Conservation (phyloP, 2,113 vertebrate genomes). For the Indicator maculatus region DNA sequence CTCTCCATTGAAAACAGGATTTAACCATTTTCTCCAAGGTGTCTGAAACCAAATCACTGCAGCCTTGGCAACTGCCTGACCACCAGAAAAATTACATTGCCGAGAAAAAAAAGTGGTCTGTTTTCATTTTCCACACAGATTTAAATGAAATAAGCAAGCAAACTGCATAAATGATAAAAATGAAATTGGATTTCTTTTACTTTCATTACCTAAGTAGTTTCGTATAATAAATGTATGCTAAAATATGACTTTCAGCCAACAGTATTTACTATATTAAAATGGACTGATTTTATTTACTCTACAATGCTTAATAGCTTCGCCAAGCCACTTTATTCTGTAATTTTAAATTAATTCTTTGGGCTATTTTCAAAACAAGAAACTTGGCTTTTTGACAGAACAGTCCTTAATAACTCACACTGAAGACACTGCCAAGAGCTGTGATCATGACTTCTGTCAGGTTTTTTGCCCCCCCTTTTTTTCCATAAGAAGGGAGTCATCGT, state of each 20-base stretch:
- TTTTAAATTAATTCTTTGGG: slow-evolving; percentile 3
- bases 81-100: background rate
- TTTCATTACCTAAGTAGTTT: slow-evolving; percentile 39
- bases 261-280: background rate
- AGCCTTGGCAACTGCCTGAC: background rate
- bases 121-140: slow-evolving; percentile 34
- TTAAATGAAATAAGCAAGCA: slow-evolving; percentile 28
- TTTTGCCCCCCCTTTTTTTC: background rate
- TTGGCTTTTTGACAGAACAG: background rate
- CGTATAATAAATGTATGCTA: slow-evolving; percentile 14
- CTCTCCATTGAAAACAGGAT: background rate
- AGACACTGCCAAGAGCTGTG: background rate
- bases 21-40: background rate
- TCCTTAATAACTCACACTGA: background rate
- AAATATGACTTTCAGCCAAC: slow-evolving; percentile 7
- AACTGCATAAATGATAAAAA: slow-evolving; percentile 40
- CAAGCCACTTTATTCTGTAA: slow-evolving; percentile 11
- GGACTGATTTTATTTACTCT: slow-evolving; percentile 29
- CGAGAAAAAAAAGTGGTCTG: background rate
- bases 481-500: background rate
- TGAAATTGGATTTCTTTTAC: slow-evolving; percentile 29
- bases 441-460: background rate
- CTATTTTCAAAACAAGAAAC: slow-evolving; percentile 13
- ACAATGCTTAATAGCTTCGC: background rate
- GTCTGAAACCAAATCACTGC: background rate